Conservation (phyloP, 2,113 vertebrate genomes). For the Naja naja region DNA sequence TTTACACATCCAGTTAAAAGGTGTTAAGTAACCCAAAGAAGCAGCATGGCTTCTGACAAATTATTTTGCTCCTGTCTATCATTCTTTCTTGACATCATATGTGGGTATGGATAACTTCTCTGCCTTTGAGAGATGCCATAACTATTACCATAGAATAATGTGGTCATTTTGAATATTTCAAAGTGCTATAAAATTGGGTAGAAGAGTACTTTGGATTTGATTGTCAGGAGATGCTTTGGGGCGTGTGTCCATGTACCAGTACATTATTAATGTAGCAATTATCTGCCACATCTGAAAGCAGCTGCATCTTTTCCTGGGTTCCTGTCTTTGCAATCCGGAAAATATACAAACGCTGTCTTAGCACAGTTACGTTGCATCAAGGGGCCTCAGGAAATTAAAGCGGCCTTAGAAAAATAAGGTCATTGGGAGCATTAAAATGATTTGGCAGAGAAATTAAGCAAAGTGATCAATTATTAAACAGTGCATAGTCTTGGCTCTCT, state of each 20-base stretch:
- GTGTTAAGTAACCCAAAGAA: background rate
- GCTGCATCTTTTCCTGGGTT: background rate
- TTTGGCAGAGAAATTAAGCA: background rate
- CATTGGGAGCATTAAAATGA: background rate
- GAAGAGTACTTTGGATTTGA: background rate
- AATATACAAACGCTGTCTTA: background rate
- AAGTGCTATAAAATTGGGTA: background rate
- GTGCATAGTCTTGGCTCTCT: background rate
- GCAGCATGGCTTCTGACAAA: background rate
- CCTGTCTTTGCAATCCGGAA: background rate
- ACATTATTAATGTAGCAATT: background rate
- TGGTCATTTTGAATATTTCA: background rate
- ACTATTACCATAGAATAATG: background rate
- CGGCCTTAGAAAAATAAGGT: background rate
- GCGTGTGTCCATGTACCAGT: background rate
- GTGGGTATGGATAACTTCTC: background rate
- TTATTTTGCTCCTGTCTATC: background rate
- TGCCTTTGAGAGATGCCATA: background rate
- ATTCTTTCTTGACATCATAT: background rate
- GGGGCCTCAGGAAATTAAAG: background rate
- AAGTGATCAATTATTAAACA: background rate
- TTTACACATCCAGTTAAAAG: background rate
- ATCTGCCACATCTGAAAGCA: background rate
- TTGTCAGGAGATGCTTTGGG: background rate
- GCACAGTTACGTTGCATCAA: background rate